Evolutionary conservation across 2,113 vertebrate species (phyloP).

Genomic region (Urocynchramus pylzowi): DNA sequence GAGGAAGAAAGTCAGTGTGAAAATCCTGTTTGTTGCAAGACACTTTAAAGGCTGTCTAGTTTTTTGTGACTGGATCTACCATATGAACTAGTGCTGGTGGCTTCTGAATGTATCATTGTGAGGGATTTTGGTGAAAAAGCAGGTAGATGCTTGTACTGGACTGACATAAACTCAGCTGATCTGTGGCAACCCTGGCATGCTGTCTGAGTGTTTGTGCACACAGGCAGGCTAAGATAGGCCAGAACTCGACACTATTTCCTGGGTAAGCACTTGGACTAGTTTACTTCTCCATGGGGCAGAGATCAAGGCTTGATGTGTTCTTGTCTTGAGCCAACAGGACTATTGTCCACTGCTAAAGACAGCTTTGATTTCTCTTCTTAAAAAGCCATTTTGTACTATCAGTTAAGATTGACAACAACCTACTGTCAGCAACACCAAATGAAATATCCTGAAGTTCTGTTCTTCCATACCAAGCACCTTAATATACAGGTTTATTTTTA

Average conservation of each 20-base stretch:
- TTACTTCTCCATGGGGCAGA: not conserved
- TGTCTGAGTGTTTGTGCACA: not conserved
- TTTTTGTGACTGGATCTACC: not conserved
- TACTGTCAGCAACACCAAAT: not conserved
- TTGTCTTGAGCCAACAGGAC: not conserved
- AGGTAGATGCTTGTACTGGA: rapidly evolving
- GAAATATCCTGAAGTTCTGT: not conserved
- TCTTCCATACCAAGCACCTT: not conserved
- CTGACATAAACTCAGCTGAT: not conserved
- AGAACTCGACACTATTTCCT: not conserved
- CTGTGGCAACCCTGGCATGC: not conserved
- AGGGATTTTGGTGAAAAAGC: not conserved
- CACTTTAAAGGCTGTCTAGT: rapidly evolving
- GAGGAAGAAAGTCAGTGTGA: not conserved
- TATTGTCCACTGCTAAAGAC: not conserved
- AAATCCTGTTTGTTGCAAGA: not conserved
- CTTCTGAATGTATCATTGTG: not conserved
- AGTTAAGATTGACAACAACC: not conserved
- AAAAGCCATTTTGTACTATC: not conserved
- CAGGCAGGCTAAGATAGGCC: not conserved
- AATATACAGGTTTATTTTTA: not conserved
- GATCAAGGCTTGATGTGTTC: not conserved
- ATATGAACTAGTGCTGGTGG: not conserved
- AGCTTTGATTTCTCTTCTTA: not conserved
- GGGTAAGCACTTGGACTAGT: not conserved